Evolutionary conservation across 2,888 invertebrate species (phyloP), one percentile per base, ranked within the genome.

Genomic region (Colletes collaris): DNA sequence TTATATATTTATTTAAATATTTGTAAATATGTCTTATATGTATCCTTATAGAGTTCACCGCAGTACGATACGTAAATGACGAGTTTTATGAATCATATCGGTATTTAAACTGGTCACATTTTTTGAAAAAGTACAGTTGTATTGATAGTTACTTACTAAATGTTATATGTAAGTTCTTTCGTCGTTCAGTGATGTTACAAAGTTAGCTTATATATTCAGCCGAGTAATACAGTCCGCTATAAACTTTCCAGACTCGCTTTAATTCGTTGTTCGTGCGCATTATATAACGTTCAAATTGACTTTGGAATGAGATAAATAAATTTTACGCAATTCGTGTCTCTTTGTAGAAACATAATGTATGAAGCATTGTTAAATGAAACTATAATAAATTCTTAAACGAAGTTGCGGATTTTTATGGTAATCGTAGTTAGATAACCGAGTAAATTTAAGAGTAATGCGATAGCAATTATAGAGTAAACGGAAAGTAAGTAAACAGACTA

Each of bases 1-100:
- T 80, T 73, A 60, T 62, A 72, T 84, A 84, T 84, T 84, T 84
- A 84, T 84, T 84, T 81, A 81, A 84, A 46, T 55, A 76, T n/a
- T 5, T 84, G 82, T 81, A 78, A 65, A 84, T 84, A 84, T 72
- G 60, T 65, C 59, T 59, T 53, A 72, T 66, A 62, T 10, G 74
- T 27, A n/a, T 16, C 60, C 55, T 46, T 70, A 19, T 52, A 76
- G 56, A 52, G 4, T 44, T 49, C 59, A 16, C 63, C 44, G 58
- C 59, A n/a, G 5, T 35, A 58, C 67, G 35, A 16, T 62, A 44
- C 40, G 37, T 69, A 75, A 69, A 65, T 65, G 35, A 65, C 55
- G 13, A 66, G 49, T 49, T 19, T 72, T 40, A 40, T 27, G 49
- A 40, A 55, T 74, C 10, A 5, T 27, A n/a, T 50, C 8, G 37